A percentile compares a stretch with the other conserved stretches of the same genome.
phyloP scores from a whole-genome alignment of 92 coral and sea anemone genomes.

The Pocillopora meandrina region DNA sequence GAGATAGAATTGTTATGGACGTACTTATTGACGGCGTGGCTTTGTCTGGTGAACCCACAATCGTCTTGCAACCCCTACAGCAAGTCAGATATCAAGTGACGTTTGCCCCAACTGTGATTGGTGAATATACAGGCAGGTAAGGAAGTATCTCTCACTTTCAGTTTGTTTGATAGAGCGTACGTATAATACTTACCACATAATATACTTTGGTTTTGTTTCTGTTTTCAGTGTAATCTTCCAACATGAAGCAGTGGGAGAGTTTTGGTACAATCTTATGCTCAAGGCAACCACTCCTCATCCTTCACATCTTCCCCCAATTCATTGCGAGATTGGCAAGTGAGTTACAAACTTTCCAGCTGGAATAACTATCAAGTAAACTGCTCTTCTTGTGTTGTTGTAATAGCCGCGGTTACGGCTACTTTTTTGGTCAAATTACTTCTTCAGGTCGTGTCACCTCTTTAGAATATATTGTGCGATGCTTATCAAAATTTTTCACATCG shows the following conservation, averaged over 20 bases:
- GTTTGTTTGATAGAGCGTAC: not conserved
- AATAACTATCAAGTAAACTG: no score
- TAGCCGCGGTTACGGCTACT: no score
- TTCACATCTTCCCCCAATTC: conserved; percentile 79
- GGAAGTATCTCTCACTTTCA: not conserved
- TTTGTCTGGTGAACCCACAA: conserved; percentile 78
- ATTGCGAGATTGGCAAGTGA: conserved; percentile 97
- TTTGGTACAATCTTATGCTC: conserved; percentile 90
- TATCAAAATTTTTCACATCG: no score
- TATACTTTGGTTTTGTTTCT: not conserved
- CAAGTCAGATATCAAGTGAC: conserved; percentile 78
- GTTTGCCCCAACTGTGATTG: conserved; percentile 86
- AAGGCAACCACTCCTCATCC: conserved; percentile 84
- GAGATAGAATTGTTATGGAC: conserved; percentile 80
- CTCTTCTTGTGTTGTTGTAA: no score
- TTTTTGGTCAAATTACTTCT: no score
- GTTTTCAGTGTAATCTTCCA: conserved; percentile 84
- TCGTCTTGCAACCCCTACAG: conserved; percentile 82
- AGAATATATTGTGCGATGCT: no score
- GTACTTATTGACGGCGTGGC: conserved; percentile 88
- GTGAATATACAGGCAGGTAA: conserved; percentile 90
- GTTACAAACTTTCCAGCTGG: not conserved
- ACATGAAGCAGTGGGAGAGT: conserved; percentile 85
- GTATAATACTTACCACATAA: not conserved
- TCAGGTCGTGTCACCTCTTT: no score